A percentile compares a stretch with the other conserved stretches of the same genome.
These are phyloP conservation scores for Solen grandis DNA, from an alignment of 1,140 invertebrate species.

Conservation along the genomic window DNA sequence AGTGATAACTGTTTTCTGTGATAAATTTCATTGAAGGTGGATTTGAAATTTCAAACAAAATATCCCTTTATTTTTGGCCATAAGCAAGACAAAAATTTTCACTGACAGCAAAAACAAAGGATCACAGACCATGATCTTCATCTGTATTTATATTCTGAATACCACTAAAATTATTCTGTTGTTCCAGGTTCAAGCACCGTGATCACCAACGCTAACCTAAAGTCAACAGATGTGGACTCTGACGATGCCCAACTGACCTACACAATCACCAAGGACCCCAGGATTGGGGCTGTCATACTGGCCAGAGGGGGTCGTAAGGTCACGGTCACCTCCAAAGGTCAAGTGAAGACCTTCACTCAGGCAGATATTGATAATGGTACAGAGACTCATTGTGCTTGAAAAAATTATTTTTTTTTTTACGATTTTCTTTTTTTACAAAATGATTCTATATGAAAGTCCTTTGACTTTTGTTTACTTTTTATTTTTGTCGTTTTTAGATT, in stretches of 20 bases:
- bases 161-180: no score
- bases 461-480: no score
- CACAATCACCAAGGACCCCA: slow-evolving; percentile 70
- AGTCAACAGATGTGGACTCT: slow-evolving; percentile 77
- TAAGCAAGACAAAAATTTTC: no score
- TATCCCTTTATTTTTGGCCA: no score
- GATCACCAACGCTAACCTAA: slow-evolving; percentile 64
- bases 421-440: slow-evolving; percentile 5
- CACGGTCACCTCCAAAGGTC: slow-evolving; percentile 55
- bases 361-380: slow-evolving; percentile 70
- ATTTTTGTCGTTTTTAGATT: no score
- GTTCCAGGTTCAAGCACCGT: slow-evolving; percentile 65
- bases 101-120: neutral
- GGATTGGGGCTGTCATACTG: slow-evolving; percentile 63
- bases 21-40: no score
- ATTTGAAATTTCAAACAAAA: no score
- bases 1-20: no score
- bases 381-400: no score
- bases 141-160: neutral
- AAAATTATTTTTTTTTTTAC: neutral
- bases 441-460: no score
- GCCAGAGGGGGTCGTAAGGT: slow-evolving; percentile 27
- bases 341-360: slow-evolving; percentile 66
- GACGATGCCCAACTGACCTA: slow-evolving; percentile 72
- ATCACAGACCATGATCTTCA: neutral